Base-by-base conservation (phyloP, 2,888 invertebrate genomes). In the Eubasilissa splendida region DNA sequence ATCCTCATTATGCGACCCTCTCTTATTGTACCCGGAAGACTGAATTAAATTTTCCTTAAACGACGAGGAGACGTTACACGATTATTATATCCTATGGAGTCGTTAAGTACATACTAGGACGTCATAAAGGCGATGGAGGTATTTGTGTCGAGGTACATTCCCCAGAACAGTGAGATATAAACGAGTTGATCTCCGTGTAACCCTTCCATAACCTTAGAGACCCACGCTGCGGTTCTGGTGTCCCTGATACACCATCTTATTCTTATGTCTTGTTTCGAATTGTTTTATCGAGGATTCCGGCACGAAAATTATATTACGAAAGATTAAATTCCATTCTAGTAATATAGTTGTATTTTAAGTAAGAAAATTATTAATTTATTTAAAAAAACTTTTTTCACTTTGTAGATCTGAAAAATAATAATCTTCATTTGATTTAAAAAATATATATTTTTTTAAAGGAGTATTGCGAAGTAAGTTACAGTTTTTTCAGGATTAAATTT, bases 161-260 rank as follows among this genome's bases (percentile, higher is more conserved):
- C 65, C 76, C 75, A 63, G 75, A 74, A 78, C 68, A 75, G 75
- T 75, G 63, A 80, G 82, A 82, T 76, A 80, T 79, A 80, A 82
- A 80, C 82, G 82, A 82, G 80, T 80, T 82, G 82, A 82, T 82
- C 82, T 77, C 75, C 73, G 76, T 54, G 79, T 82, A 82, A 82
- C 80, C 82, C 78, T 80, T 80, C 75, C 71, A 50, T 77, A 78
- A 76, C 80, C 82, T 76, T 74, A 59, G 63, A 80, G 82, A 80
- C 76, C 82, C 82, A 79, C 59, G 81, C 81, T 66, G 81, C 74
- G 59, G 75, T 76, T 54, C 81, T 76, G 80, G 68, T 59, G 68
- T 68, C 80, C 22, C 76, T 75, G 70, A 80, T 80, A 80, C 70
- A 59, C 65, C 78, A 71, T 65, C 73, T 78, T 33, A 58, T 63